Conservation (phyloP, 1,140 invertebrate genomes). For the Xylocopa sonorina region DNA sequence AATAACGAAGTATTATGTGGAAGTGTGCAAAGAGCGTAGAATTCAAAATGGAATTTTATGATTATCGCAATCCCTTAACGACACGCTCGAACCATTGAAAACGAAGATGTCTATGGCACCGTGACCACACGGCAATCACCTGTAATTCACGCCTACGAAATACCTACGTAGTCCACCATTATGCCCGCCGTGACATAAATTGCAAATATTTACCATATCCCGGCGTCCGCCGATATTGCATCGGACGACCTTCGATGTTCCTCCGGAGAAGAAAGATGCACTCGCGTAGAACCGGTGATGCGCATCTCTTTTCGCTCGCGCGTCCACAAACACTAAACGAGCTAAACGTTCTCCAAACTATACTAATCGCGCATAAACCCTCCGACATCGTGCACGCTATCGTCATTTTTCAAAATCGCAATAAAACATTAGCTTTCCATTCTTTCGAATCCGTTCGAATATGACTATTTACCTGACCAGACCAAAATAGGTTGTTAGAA, state of each 20-base stretch:
- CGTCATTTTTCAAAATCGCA: too few species aligned
- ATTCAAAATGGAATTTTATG: too few species aligned
- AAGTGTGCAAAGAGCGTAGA: background rate
- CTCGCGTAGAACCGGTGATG: too few species aligned
- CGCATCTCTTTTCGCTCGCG: background rate
- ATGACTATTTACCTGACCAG: too few species aligned
- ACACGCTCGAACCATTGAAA: background rate
- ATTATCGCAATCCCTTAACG: constrained; percentile 27
- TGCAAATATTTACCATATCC: constrained; percentile 39
- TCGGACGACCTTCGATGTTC: constrained; percentile 21
- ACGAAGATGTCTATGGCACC: constrained; percentile 18
- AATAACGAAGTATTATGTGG: background rate
- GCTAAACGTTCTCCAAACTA: background rate
- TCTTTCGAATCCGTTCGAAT: too few species aligned
- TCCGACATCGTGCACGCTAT: too few species aligned
- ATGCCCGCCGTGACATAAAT: constrained; percentile 55
- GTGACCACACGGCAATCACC: constrained; percentile 49
- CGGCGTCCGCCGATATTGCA: constrained; percentile 40
- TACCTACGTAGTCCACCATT: constrained; percentile 59
- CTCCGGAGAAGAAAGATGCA: background rate
- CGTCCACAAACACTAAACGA: background rate
- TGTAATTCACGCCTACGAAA: constrained; percentile 64
- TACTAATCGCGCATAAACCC: background rate
- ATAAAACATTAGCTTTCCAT: too few species aligned
- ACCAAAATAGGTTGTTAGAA: background rate